Base-by-base conservation (phyloP, 2,797 vertebrate species). In the Acomys russatus region DNA sequence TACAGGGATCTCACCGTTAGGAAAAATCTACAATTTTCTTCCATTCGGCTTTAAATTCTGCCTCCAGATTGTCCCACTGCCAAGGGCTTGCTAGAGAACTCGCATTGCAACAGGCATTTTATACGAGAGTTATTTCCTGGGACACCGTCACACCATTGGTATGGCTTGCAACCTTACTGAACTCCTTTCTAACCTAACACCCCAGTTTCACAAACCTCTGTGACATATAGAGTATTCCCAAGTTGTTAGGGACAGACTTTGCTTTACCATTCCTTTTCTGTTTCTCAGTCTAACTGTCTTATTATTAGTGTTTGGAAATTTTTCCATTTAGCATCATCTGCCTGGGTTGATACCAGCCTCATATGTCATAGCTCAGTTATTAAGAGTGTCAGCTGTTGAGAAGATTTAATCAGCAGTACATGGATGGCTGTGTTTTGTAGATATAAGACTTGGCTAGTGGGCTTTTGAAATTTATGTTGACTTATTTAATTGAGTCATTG, bases 391-490 rank as follows among this genome's bases (percentile, higher is more conserved):
- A 25, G 20, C 28, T 61, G 22, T 83, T 73, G 70, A 70, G 44
- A 93, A 86, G 66, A 64, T 61, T 70, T 90, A 84, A 77, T 35
- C 49, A 51, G 22, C 25, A 87, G 38, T n/a, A 44, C 54, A 79
- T 25, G 2, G 35, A 11, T 44, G 74, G 44, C 9, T 44, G 3
- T 92, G 82, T 74, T 66, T 93, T 94, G 61, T 93, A 90, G 80
- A 80, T 64, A 73, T 71, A 80, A 74, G 66, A 38, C 49, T 73
- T 70, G 82, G 22, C 30, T 84, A 85, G 86, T 68, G 56, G 73
- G 28, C 56, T 61, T 93, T 77, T 93, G 49, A 76, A 88, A 83
- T 88, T 89, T 77, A 49, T 44, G 38, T 49, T 77, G 30, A 79
- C 51, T 71, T 38, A 1, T 38, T 59, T 92, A 70, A 71, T 73